These are phyloP conservation scores for Lanius collurio DNA, from an alignment of 2,113 vertebrate genomes.

Conservation along the genomic window DNA sequence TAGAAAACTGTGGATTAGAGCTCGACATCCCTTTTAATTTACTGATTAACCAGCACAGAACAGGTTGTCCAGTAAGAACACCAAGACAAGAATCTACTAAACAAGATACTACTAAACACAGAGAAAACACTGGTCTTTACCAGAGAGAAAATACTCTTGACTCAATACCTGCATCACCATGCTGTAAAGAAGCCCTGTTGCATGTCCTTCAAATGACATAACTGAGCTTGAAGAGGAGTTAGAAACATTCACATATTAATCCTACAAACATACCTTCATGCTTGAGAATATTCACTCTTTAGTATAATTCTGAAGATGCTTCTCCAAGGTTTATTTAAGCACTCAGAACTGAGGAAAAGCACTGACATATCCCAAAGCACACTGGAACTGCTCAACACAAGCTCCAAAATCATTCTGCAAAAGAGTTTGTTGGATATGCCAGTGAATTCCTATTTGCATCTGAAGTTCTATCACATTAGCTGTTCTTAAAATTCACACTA, in stretches of 20 bases:
- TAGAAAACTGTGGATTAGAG: neutral
- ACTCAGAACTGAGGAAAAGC: neutral
- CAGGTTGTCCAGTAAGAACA: neutral
- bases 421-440: neutral
- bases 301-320: neutral
- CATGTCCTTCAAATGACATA: neutral
- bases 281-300: neutral
- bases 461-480: neutral
- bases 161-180: neutral
- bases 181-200: neutral
- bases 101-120: neutral
- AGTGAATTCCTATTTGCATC: neutral
- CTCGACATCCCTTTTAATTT: neutral
- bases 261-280: neutral
- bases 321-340: neutral
- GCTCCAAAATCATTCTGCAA: neutral
- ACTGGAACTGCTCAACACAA: neutral
- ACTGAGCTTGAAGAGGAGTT: neutral
- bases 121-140: neutral
- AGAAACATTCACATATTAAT: neutral
- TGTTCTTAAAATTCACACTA: neutral
- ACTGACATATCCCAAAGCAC: neutral
- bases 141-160: neutral
- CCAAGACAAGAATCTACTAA: neutral
- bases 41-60: neutral